Evolutionary conservation across 2,888 invertebrate species (phyloP), one percentile per base, ranked within the genome.

Genomic region (Plusia festucae): DNA sequence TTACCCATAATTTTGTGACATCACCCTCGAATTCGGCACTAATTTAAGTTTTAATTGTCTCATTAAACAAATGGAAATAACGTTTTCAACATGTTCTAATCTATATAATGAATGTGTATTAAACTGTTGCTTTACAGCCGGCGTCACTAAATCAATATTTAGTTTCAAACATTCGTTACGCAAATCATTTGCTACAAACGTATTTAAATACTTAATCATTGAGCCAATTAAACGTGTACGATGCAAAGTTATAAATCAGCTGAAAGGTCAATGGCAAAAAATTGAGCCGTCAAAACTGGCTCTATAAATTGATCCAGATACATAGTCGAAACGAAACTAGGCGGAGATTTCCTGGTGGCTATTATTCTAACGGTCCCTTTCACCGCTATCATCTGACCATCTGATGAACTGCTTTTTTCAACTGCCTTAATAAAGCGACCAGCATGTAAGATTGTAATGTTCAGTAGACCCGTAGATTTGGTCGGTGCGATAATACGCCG

Each of bases 321-420:
- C 82, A 84, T 86, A 84, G 82, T 80, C 78, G 64, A 62, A 76
- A 73, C 65, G 82, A 85, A 88, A 89, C 87, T 88, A 89, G 89
- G 84, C 87, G 89, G 89, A 88, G 88, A 85, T 88, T 89, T 90
- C 88, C 87, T 87, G 90, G 88, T 80, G 90, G 90, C 92, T 88
- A 93, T 93, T 91, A 93, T 88, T 87, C 81, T 94, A 94, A 94
- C 94, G 93, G 94, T 91, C 82, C 93, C 94, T 94, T 94, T 95
- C 94, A 94, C 94, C 94, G 91, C 91, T 94, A 94, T 95, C 95
- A 91, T 79, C 89, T 93, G 93, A 90, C 93, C 93, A 94, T 94
- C 94, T 85, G 88, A 88, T 90, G 92, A 89, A 91, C 92, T 90
- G 92, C 89, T 91, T 93, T 91, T 90, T 91, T 89, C 86, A 91